These are phyloP conservation scores for Erebia ligea DNA, from an alignment of 2,888 invertebrate species.

Conservation along the genomic window DNA sequence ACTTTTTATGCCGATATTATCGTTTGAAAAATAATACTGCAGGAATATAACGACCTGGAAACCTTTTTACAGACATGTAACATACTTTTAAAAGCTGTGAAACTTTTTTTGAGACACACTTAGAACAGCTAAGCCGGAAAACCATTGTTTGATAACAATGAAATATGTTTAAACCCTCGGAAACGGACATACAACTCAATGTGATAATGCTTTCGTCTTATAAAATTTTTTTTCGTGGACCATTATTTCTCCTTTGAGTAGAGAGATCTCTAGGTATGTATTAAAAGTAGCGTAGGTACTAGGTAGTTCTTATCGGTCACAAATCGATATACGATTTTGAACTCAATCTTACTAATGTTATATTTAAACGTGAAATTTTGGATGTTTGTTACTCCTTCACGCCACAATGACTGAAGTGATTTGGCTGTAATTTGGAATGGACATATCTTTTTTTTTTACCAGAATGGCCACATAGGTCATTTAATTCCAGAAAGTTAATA, in stretches of 20 bases:
- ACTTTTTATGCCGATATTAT: slow-evolving; percentile 34
- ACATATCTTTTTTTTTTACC: neutral
- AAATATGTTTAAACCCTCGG: neutral
- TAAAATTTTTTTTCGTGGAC: no score
- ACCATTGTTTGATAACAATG: slow-evolving; percentile 11
- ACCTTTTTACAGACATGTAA: slow-evolving; percentile 21
- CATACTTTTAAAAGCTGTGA: slow-evolving; percentile 16
- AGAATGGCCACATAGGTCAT: neutral
- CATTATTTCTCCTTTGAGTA: no score
- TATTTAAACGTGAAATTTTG: no score
- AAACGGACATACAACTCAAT: neutral
- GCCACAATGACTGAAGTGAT: neutral
- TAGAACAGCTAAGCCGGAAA: neutral
- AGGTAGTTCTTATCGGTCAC: no score
- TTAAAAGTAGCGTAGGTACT: no score
- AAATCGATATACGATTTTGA: no score
- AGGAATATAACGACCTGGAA: slow-evolving; percentile 28
- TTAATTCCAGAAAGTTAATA: no score
- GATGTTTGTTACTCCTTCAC: neutral
- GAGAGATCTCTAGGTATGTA: no score
- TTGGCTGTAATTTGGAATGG: neutral
- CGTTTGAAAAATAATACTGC: slow-evolving; percentile 36
- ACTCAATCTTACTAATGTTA: no score
- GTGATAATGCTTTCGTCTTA: neutral
- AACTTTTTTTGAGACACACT: neutral